Conservation (phyloP, 2,113 vertebrate genomes). For the Lepus timidus region DNA sequence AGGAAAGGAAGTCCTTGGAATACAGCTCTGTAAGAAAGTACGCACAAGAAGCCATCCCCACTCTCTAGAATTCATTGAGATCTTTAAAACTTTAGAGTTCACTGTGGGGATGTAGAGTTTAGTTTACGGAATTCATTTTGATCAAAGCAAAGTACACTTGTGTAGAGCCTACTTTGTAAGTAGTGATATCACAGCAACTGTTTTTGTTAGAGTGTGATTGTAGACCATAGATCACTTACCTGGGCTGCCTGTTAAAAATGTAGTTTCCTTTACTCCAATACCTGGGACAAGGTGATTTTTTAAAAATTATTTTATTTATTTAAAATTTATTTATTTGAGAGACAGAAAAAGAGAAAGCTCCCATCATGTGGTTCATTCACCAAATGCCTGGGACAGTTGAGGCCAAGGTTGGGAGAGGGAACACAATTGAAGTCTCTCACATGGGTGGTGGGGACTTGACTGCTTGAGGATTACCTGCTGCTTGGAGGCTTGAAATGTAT, state of each 20-base stretch:
- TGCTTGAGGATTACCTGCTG: too few species aligned
- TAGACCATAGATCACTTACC: neutral
- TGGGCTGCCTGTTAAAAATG: neutral
- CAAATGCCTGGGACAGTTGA: too few species aligned
- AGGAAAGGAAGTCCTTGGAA: neutral
- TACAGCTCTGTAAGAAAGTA: neutral
- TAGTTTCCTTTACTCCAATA: slow-evolving; percentile 4
- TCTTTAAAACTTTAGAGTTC: slow-evolving; percentile 34
- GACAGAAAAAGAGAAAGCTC: too few species aligned
- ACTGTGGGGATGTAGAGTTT: slow-evolving; percentile 11
- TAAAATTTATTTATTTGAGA: too few species aligned
- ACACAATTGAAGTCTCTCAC: too few species aligned
- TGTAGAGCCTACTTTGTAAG: neutral
- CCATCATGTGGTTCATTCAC: too few species aligned
- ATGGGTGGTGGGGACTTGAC: too few species aligned
- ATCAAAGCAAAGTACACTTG: slow-evolving; percentile 13
- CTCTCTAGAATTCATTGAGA: neutral
- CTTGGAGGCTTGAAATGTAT: too few species aligned
- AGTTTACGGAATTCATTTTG: slow-evolving; percentile 6
- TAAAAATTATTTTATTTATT: too few species aligned
- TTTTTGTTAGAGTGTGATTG: neutral
- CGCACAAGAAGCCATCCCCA: neutral
- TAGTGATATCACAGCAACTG: neutral
- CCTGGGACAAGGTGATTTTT: neutral
- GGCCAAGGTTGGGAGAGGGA: too few species aligned